Evolutionary conservation across 2,797 vertebrate genomes (phyloP).

Genomic region (Erithacus rubecula): DNA sequence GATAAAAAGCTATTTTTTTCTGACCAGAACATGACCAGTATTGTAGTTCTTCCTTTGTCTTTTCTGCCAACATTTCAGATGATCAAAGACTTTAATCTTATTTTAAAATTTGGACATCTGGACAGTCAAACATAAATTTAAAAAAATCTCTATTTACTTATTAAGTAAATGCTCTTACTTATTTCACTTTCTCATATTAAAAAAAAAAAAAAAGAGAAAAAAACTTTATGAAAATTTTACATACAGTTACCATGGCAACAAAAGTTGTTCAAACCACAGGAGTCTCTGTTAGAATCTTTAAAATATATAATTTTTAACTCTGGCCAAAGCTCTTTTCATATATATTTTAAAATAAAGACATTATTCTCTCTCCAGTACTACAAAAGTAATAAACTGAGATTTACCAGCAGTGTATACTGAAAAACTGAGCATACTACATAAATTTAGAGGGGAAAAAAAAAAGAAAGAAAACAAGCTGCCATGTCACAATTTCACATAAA

Average conservation of each 20-base stretch:
- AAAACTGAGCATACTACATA: neutral
- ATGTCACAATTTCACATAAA: neutral
- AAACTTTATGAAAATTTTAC: neutral
- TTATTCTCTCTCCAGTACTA: neutral
- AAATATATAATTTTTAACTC: neutral
- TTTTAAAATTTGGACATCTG: neutral
- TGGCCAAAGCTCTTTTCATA: neutral
- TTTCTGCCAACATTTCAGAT: neutral
- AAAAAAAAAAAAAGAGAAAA: neutral
- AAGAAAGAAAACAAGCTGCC: neutral
- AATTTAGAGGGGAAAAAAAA: neutral
- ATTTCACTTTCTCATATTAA: neutral
- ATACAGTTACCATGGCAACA: neutral
- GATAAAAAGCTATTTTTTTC: fast-evolving
- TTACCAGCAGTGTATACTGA: neutral
- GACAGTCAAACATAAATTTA: neutral
- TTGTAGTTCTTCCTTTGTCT: neutral
- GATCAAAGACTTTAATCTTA: neutral
- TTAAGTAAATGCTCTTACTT: neutral
- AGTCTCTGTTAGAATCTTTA: neutral
- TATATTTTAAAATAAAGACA: neutral
- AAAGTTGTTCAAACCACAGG: neutral
- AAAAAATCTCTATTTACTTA: neutral
- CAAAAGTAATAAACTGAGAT: neutral
- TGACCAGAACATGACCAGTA: neutral